Conservation (phyloP, 2,797 vertebrate species). For the Enteromius paludinosus region DNA sequence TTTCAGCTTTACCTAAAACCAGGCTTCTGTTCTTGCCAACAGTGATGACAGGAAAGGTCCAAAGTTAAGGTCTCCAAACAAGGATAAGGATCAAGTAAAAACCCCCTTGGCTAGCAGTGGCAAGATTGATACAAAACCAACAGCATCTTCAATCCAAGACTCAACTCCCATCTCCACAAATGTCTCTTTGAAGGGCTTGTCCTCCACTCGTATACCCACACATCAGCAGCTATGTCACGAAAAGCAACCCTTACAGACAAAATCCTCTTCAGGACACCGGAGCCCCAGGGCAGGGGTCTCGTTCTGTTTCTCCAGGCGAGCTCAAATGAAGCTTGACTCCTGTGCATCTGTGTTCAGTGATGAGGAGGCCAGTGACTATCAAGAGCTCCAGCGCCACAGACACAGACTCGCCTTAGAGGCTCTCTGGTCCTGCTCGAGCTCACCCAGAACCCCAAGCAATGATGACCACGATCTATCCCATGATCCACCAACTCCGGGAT, state of each 20-base stretch:
- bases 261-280: constrained; percentile 49
- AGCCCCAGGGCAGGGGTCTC: constrained; percentile 87
- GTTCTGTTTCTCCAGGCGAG: constrained; percentile 95
- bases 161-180: constrained; percentile 61
- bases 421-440: constrained; percentile 60
- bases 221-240: constrained; percentile 51
- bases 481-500: constrained; percentile 54
- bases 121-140: constrained; percentile 61
- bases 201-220: constrained; percentile 54
- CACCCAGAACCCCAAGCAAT: constrained; percentile 29
- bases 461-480: constrained; percentile 53
- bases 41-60: constrained; percentile 82
- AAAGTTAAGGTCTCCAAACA: constrained; percentile 76
- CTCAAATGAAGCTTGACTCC: constrained; percentile 89
- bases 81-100: constrained; percentile 76
- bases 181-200: constrained; percentile 53
- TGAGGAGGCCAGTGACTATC: constrained; percentile 86
- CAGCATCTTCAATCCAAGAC: constrained; percentile 58
- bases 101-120: constrained; percentile 69
- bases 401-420: constrained; percentile 59
- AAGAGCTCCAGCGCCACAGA: constrained; percentile 74
- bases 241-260: constrained; percentile 41
- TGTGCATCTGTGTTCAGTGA: constrained; percentile 96
- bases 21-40: constrained; percentile 57
- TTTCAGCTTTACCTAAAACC: constrained; percentile 10